A percentile compares a stretch with the other conserved stretches of the same genome.
Conservation (phyloP, 2,888 invertebrate species). For the Lepidocyrtinus sp. region DNA sequence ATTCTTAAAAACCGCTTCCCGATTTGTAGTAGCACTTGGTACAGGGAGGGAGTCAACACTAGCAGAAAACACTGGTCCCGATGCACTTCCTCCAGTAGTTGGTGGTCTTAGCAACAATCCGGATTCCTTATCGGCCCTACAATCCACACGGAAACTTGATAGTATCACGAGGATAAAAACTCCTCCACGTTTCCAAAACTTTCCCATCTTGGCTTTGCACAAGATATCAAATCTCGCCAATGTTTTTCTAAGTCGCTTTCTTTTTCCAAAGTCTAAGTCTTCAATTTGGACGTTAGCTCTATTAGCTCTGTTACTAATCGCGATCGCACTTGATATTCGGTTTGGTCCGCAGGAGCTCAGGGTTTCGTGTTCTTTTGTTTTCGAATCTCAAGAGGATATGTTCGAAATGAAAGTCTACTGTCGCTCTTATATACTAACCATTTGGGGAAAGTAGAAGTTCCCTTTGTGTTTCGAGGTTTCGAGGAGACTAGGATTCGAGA, state of each 20-base stretch:
- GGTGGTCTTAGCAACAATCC: conserved; percentile 23
- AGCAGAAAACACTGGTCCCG: conserved; percentile 35
- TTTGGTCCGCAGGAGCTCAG: background rate
- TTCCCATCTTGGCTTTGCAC: conserved; percentile 19
- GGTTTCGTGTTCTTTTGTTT: background rate
- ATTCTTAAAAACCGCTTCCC: conserved; percentile 28
- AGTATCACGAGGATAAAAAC: background rate
- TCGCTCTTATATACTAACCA: background rate
- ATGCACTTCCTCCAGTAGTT: background rate
- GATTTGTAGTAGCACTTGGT: conserved; percentile 4
- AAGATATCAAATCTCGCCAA: background rate
- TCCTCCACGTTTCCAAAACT: conserved; percentile 15
- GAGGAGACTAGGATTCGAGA: background rate
- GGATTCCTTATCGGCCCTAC: conserved; percentile 44
- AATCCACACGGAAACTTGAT: background rate
- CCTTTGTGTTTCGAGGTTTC: background rate
- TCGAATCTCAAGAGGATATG: background rate
- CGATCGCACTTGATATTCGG: too few species aligned
- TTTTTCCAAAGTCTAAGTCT: too few species aligned
- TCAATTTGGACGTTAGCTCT: too few species aligned
- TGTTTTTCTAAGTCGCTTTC: background rate
- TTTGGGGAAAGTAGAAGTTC: background rate
- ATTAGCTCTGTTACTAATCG: too few species aligned
- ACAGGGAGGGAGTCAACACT: conserved; percentile 44
- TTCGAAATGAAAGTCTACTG: background rate